phyloP scores from a whole-genome alignment of 35 echinoderm and acorn worm species.

The Amphiura filiformis region DNA sequence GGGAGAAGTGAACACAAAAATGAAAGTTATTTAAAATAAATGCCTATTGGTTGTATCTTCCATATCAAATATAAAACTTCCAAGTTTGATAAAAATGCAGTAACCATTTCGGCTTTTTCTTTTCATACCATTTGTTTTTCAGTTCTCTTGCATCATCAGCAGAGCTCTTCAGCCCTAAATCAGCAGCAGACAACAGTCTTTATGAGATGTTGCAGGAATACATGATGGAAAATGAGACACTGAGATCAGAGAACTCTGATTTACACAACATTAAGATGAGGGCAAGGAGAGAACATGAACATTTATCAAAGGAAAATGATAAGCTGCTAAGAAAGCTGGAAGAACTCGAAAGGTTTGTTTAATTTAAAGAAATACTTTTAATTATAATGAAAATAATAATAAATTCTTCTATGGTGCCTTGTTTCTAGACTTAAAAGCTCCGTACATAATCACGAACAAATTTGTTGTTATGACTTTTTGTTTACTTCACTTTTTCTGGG shows the following conservation, averaged over 20 bases:
- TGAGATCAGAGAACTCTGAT: constrained; percentile 86
- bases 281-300: constrained; percentile 70
- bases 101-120: background rate
- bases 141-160: background rate
- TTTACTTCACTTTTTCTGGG: too few species aligned
- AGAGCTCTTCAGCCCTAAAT: constrained; percentile 18
- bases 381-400: background rate
- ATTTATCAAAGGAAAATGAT: constrained; percentile 93
- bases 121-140: too few species aligned
- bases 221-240: constrained; percentile 97
- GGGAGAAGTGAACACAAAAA: too few species aligned
- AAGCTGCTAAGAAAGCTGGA: constrained; percentile 76
- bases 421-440: too few species aligned
- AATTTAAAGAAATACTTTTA: too few species aligned
- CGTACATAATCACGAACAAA: too few species aligned
- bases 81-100: too few species aligned
- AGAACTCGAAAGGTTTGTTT: constrained; percentile 88
- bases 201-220: constrained; percentile 99
- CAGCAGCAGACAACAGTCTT: constrained; percentile 86
- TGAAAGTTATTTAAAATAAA: too few species aligned
- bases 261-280: constrained; percentile 58
- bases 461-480: background rate
- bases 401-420: background rate
- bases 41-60: too few species aligned
- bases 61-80: too few species aligned